Percentiles rank a stretch among this genome's conserved stretches.
phyloP scores from a whole-genome alignment of 2,888 invertebrate species.

The Volucella inanis region DNA sequence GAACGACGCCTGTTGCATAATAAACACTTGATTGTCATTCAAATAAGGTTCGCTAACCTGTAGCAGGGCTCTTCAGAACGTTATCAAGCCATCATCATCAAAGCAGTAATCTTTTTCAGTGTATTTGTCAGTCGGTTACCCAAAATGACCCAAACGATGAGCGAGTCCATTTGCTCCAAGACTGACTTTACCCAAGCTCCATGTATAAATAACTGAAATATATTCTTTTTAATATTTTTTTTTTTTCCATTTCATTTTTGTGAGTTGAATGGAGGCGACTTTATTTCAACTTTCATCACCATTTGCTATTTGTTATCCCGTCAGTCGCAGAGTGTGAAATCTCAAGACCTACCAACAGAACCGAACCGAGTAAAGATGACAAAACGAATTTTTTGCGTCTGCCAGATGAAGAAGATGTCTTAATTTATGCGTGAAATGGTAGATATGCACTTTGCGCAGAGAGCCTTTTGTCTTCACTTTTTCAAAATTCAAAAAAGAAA shows the following conservation, averaged over 20 bases:
- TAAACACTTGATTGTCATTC: conserved; percentile 79
- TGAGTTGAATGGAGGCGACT: conserved; percentile 30
- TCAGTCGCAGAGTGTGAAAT: conserved; percentile 46
- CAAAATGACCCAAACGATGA: conserved; percentile 41
- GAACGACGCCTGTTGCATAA: conserved; percentile 81
- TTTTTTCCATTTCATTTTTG: no score
- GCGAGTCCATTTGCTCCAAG: conserved; percentile 1
- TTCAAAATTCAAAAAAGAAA: conserved; percentile 4
- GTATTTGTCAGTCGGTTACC: conserved; percentile 45
- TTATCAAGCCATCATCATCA: conserved; percentile 56
- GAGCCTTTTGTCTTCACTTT: conserved; percentile 38
- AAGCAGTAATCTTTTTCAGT: conserved; percentile 32
- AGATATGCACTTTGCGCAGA: conserved; percentile 52
- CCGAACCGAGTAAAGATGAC: conserved; percentile 21
- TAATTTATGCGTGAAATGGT: conserved; percentile 65
- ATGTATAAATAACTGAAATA: conserved; percentile 48
- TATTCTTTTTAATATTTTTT: conserved; percentile 34
- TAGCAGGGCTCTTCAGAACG: conserved; percentile 68
- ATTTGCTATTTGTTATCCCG: conserved; percentile 19
- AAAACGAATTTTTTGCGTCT: conserved; percentile 5
- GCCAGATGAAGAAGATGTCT: conserved; percentile 51
- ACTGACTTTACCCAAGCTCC: conserved; percentile 27
- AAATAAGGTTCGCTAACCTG: conserved; percentile 75
- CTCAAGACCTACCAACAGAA: conserved; percentile 30
- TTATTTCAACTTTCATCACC: conserved; percentile 49